Conservation (phyloP, 92 coral and sea anemone species). For the Isaurus tuberculatus region DNA sequence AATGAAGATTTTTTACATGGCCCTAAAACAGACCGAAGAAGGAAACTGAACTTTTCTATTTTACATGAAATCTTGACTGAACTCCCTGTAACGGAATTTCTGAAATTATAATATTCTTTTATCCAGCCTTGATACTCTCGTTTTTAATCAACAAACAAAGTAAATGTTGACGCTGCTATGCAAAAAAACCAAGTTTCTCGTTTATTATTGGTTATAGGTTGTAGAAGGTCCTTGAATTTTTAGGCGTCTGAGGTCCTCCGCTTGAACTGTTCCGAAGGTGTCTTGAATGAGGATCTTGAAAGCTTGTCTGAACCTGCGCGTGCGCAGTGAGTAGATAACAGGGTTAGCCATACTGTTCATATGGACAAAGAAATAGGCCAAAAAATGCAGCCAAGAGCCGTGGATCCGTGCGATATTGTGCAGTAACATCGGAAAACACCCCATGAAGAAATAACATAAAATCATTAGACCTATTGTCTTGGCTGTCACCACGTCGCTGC, state of each 20-base stretch:
- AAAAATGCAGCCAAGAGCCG: conserved; percentile 81
- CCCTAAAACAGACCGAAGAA: too few relatives aligned
- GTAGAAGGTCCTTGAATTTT: background rate
- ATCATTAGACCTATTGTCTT: conserved; percentile 77
- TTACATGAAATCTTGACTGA: too few relatives aligned
- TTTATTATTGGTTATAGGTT: too few relatives aligned
- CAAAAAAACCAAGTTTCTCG: too few relatives aligned
- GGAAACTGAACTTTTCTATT: too few relatives aligned
- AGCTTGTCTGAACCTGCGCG: conserved; percentile 70
- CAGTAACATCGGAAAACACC: conserved; percentile 78
- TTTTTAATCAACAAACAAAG: too few relatives aligned
- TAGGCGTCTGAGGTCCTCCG: background rate
- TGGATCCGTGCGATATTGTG: conserved; percentile 79
- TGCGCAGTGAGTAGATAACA: conserved; percentile 76
- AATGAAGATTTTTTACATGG: too few relatives aligned
- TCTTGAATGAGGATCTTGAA: conserved; percentile 53
- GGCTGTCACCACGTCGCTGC: conserved; percentile 79
- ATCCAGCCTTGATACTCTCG: too few relatives aligned
- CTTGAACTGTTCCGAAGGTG: conserved; percentile 58
- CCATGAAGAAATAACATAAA: conserved; percentile 69
- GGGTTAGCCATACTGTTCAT: conserved; percentile 90
- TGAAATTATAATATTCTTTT: too few relatives aligned
- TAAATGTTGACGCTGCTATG: too few relatives aligned
- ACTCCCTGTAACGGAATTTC: too few relatives aligned
- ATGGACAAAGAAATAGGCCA: conserved; percentile 76